Conservation (phyloP, 2,888 invertebrate genomes). For the Plebejus anna region DNA sequence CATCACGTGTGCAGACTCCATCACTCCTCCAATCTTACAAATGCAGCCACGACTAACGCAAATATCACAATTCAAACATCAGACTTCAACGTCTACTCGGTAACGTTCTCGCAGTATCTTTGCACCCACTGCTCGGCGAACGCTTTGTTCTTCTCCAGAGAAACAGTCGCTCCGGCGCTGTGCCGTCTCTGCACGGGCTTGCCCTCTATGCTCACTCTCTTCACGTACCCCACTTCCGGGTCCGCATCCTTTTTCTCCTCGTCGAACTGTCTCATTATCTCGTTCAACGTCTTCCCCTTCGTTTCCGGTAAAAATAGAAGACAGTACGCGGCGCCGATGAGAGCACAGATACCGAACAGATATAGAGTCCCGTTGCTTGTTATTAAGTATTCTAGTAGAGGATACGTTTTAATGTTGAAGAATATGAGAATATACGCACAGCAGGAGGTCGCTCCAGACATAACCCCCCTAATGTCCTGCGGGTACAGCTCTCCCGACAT, state of each 20-base stretch:
- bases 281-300: slow-evolving; percentile 82
- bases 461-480: slow-evolving; percentile 83
- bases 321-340: slow-evolving; percentile 82
- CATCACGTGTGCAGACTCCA: slow-evolving; percentile 23
- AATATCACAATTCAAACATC: slow-evolving; percentile 29
- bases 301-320: slow-evolving; percentile 84
- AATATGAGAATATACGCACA: slow-evolving; percentile 85
- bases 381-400: slow-evolving; percentile 77
- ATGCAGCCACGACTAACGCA: neutral
- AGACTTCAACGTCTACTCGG: slow-evolving; percentile 26
- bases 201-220: slow-evolving; percentile 48
- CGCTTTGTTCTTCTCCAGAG: slow-evolving; percentile 60
- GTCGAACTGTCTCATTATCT: slow-evolving; percentile 83
- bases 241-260: slow-evolving; percentile 61
- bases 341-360: slow-evolving; percentile 80
- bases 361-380: slow-evolving; percentile 83
- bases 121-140: slow-evolving; percentile 50
- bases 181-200: slow-evolving; percentile 64
- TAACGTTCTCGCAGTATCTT: slow-evolving; percentile 44
- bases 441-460: slow-evolving; percentile 85
- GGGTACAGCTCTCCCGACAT: slow-evolving; percentile 87
- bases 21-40: slow-evolving; percentile 22
- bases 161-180: slow-evolving; percentile 64
- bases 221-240: slow-evolving; percentile 59
- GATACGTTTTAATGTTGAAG: slow-evolving; percentile 85